Conservation (phyloP, 2,888 invertebrate genomes). For the Drosophila multiciliata region DNA sequence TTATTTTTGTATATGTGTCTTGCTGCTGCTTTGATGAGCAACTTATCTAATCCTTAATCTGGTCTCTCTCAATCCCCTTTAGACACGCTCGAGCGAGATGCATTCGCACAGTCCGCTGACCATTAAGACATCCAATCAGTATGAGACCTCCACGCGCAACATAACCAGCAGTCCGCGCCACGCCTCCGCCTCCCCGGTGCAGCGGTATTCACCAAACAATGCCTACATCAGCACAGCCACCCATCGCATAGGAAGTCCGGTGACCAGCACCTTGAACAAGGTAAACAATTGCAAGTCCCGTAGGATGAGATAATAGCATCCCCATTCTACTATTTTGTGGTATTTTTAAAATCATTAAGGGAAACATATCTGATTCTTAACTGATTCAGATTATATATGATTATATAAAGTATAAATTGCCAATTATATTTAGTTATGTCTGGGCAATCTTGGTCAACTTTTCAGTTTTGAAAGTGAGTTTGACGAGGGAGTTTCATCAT, state of each 20-base stretch:
- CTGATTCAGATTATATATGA: too few species aligned
- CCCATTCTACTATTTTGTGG: too few species aligned
- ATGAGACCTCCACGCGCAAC: constrained; percentile 81
- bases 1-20: constrained; percentile 21
- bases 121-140: constrained; percentile 84
- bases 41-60: constrained; percentile 8
- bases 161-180: constrained; percentile 82
- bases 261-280: constrained; percentile 70
- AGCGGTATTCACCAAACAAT: constrained; percentile 86
- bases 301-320: not conserved
- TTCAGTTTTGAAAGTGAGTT: too few species aligned
- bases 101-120: constrained; percentile 84
- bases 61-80: not conserved
- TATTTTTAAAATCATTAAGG: too few species aligned
- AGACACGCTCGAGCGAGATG: constrained; percentile 84
- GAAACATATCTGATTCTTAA: not conserved
- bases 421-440: not conserved
- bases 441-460: not conserved
- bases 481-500: too few species aligned
- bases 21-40: not conserved
- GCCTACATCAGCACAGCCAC: constrained; percentile 86
- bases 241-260: constrained; percentile 84
- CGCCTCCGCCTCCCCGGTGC: constrained; percentile 83
- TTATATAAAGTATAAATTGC: not conserved
- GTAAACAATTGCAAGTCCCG: constrained; percentile 27